Evolutionary conservation across 2,797 vertebrate genomes (phyloP), one percentile per base, ranked within the genome.

Genomic region (Poeciliopsis presidionis): DNA sequence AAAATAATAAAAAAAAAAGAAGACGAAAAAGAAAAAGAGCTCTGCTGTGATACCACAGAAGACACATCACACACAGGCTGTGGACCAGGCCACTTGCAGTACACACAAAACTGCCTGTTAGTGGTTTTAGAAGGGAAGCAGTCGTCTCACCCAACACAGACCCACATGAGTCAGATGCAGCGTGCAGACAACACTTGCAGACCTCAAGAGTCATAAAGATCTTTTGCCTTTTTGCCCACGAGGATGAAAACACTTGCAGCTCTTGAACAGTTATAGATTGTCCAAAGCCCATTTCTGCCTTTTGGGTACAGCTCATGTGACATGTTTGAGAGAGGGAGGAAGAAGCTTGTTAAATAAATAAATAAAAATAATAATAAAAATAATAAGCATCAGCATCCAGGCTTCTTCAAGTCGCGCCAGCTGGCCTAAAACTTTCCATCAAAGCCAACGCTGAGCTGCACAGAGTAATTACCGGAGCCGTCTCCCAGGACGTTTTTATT

Each of bases 391-490:
- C 82, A 80, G 85, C 89, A 82, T 81, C 74, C 9, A 81, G 84
- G 81, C 20, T 67, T 67, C 63, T 41, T 67, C 63, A 39, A 67
- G 88, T 88, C 77, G 81, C 90, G 91, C 90, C 93, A 94, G 92
- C 90, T 85, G 85, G 91, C 88, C 87, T 91, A 88, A 92, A 93
- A 92, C 75, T 92, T 94, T 93, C 91, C 92, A 94, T 93, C 93
- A 94, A 92, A 93, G 90, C 82, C 6, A 57, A 85, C 36, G 36
- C 82, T 59, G 82, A 88, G 87, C 90, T 87, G 87, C 89, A 88
- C 87, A 88, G 90, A 92, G 91, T 93, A 78, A 94, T 94, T 94
- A 93, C 89, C 89, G 85, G 91, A 84, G 80, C 86, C 89, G 89
- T 90, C 90, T 91, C 89, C 86, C 84, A 88, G 91, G 91, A 90